Conservation (phyloP, 2,113 vertebrate genomes). For the Pseudolaguvia tuberculata region DNA sequence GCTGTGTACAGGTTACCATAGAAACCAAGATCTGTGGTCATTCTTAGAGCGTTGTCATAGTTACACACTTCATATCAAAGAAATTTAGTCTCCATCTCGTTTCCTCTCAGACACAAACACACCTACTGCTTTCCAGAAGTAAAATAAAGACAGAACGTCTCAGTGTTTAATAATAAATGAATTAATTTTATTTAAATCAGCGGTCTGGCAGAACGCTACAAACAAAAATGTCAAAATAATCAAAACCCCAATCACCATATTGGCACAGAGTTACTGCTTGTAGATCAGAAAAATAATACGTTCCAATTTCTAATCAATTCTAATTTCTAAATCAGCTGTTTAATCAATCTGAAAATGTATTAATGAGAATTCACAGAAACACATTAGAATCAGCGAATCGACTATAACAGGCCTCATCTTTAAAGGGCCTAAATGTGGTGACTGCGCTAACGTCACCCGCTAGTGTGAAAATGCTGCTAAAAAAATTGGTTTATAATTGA, state of each 20-base stretch:
- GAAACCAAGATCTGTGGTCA: slow-evolving; percentile 35
- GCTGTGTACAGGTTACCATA: slow-evolving; percentile 40
- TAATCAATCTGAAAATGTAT: neutral
- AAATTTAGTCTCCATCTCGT: neutral
- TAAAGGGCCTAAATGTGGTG: neutral
- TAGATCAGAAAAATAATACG: too few species aligned
- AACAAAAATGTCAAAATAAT: slow-evolving; percentile 57
- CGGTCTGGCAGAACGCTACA: slow-evolving; percentile 60
- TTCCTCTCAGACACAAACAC: neutral
- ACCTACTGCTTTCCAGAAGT: neutral
- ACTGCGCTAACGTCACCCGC: too few species aligned
- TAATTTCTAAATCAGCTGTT: too few species aligned
- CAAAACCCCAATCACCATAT: slow-evolving; percentile 54
- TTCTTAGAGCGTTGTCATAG: slow-evolving; percentile 40
- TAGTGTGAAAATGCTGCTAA: neutral
- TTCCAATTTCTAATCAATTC: too few species aligned
- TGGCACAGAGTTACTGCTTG: slow-evolving; percentile 68
- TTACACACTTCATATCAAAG: slow-evolving; percentile 37
- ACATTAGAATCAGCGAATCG: neutral
- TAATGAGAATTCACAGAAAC: neutral
- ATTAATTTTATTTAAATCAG: slow-evolving; percentile 72
- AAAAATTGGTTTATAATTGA: neutral
- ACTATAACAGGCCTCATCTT: neutral
- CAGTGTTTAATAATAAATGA: slow-evolving; percentile 67
- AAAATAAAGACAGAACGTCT: slow-evolving; percentile 3